These are phyloP conservation scores for Prietella phreatophila DNA, from an alignment of 2,113 vertebrate genomes.

Conservation along the genomic window DNA sequence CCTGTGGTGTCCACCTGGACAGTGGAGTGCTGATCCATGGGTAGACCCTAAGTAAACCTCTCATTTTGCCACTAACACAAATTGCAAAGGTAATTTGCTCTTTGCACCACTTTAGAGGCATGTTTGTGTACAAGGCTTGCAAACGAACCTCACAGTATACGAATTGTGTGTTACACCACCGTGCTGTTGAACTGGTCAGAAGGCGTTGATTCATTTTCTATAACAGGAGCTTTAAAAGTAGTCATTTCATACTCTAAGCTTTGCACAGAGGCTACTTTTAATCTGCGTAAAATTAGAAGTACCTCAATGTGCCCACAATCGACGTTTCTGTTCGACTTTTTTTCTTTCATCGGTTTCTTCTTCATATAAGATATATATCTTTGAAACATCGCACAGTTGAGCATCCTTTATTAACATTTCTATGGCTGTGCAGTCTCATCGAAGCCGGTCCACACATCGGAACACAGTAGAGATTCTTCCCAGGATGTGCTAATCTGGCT, in stretches of 20 bases:
- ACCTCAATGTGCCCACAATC: not conserved
- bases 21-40: not conserved
- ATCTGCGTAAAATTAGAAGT: not conserved
- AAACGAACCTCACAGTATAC: not conserved
- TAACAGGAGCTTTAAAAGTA: not conserved
- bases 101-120: not conserved
- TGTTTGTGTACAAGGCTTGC: not conserved
- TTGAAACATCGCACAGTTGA: not conserved
- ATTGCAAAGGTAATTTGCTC: not conserved
- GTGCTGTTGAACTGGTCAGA: not conserved
- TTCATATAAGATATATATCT: not conserved
- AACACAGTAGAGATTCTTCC: not conserved
- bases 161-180: not conserved
- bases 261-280: not conserved
- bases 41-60: not conserved
- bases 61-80: not conserved
- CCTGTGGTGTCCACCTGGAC: slow-evolving; percentile 40
- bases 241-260: no score
- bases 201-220: not conserved
- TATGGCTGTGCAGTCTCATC: not conserved
- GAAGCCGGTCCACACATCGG: not conserved
- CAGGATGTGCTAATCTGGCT: slow-evolving; percentile 23
- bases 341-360: not conserved
- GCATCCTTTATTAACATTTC: not conserved
- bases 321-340: not conserved